Percentiles rank a stretch among this genome's conserved stretches.
Conservation (phyloP, 2,888 invertebrate species). For the Falcaria lacertinaria region DNA sequence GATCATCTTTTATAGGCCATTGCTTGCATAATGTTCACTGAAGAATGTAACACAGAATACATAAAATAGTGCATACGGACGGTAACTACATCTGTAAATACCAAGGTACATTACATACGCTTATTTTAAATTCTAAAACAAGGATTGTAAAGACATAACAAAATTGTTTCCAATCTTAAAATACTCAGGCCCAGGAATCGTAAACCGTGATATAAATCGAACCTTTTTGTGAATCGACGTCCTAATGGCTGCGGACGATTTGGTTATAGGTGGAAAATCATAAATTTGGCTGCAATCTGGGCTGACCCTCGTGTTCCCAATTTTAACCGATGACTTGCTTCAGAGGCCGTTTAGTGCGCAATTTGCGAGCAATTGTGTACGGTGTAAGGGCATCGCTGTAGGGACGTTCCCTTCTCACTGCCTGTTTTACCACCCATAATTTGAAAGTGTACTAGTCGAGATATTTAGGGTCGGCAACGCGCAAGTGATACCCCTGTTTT, state of each 20-base stretch:
- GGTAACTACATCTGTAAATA: too few relatives aligned
- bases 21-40: too few relatives aligned
- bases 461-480: too few relatives aligned
- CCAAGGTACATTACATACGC: too few relatives aligned
- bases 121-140: too few relatives aligned
- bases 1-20: too few relatives aligned
- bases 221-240: not conserved
- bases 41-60: too few relatives aligned
- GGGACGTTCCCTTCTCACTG: too few relatives aligned
- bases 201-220: not conserved
- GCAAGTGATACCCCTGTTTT: too few relatives aligned
- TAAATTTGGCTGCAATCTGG: not conserved
- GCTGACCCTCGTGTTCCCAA: not conserved
- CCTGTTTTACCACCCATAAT: not conserved
- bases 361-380: not conserved
- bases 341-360: not conserved
- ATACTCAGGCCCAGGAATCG: not conserved
- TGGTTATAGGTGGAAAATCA: not conserved
- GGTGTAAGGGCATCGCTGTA: not conserved
- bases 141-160: too few relatives aligned
- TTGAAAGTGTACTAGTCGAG: too few relatives aligned
- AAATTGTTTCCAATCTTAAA: not conserved
- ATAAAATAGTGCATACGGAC: too few relatives aligned
- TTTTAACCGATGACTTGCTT: not conserved
- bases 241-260: not conserved